Evolutionary conservation across 2,888 invertebrate genomes (phyloP).

Genomic region (Pantelozetes paolii): DNA sequence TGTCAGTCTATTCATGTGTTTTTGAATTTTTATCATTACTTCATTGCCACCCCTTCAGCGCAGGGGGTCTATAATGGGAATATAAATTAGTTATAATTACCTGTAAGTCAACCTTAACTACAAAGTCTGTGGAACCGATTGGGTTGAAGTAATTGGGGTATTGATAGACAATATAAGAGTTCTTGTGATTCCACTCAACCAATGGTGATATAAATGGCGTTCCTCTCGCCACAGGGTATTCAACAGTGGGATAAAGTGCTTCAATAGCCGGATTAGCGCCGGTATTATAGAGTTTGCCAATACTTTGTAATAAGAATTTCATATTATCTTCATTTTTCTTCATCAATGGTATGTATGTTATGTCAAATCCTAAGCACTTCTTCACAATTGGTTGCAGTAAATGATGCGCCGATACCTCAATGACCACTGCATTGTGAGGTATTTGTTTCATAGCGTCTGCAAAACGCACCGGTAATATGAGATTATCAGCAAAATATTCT

Average conservation of each 20-base stretch:
- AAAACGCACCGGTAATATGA: slow-evolving; percentile 87
- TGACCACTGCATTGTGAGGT: slow-evolving; percentile 77
- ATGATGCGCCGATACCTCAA: slow-evolving; percentile 62
- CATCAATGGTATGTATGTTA: slow-evolving; percentile 24
- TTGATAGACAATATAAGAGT: slow-evolving; percentile 9
- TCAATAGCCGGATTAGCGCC: slow-evolving; percentile 30
- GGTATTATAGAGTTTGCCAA: slow-evolving; percentile 37
- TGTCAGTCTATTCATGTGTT: too few species aligned
- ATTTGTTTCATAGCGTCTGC: slow-evolving; percentile 73
- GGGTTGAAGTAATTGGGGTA: slow-evolving; percentile 38
- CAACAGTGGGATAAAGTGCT: slow-evolving; percentile 52
- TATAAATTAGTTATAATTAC: too few species aligned
- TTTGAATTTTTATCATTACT: too few species aligned
- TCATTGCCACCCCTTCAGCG: too few species aligned
- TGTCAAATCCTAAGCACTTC: neutral
- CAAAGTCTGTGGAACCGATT: slow-evolving; percentile 18
- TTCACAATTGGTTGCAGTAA: slow-evolving; percentile 1
- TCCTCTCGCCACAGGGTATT: slow-evolving; percentile 77
- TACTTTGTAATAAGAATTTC: slow-evolving; percentile 14
- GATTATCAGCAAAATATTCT: slow-evolving; percentile 92
- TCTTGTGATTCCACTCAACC: slow-evolving; percentile 46
- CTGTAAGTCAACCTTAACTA: neutral
- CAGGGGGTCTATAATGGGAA: too few species aligned
- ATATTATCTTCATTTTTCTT: slow-evolving; percentile 40
- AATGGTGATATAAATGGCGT: slow-evolving; percentile 57